These are phyloP conservation scores for Sarcophaga carnaria DNA, from an alignment of 2,888 invertebrate species.

Conservation along the genomic window DNA sequence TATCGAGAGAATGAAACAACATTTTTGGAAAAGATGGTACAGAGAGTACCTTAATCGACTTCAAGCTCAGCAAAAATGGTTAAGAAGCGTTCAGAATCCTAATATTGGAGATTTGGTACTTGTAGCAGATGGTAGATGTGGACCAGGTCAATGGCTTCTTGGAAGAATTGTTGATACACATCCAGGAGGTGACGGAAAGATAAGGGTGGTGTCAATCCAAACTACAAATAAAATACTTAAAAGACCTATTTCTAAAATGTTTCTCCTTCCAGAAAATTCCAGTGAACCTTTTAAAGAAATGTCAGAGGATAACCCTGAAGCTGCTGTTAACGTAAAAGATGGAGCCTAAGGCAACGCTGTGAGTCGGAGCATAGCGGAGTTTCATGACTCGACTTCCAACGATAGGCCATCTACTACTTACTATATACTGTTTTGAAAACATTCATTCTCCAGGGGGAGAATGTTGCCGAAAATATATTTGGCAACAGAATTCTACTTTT, in stretches of 20 bases:
- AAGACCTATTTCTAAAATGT: background rate
- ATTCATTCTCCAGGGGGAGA: no score
- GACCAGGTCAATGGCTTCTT: background rate
- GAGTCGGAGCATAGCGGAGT: no score
- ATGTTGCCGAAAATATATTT: no score
- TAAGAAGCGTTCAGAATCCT: background rate
- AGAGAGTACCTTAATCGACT: constrained; percentile 47
- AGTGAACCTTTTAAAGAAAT: no score
- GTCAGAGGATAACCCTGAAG: no score
- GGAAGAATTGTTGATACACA: background rate
- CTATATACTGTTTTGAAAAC: no score
- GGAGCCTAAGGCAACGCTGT: no score
- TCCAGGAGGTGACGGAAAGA: background rate
- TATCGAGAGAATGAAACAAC: constrained; percentile 27
- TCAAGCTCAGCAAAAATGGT: constrained; percentile 27
- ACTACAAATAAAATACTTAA: background rate
- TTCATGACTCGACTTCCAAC: no score
- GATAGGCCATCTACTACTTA: no score
- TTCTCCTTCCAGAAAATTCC: background rate
- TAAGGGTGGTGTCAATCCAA: background rate
- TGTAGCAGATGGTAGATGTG: background rate
- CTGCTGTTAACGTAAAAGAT: no score
- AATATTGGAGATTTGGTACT: constrained; percentile 11
- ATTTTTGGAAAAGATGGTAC: constrained; percentile 49
- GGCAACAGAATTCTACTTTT: no score